Base-by-base conservation (phyloP, 2,113 vertebrate genomes). In the Ameiurus melas region DNA sequence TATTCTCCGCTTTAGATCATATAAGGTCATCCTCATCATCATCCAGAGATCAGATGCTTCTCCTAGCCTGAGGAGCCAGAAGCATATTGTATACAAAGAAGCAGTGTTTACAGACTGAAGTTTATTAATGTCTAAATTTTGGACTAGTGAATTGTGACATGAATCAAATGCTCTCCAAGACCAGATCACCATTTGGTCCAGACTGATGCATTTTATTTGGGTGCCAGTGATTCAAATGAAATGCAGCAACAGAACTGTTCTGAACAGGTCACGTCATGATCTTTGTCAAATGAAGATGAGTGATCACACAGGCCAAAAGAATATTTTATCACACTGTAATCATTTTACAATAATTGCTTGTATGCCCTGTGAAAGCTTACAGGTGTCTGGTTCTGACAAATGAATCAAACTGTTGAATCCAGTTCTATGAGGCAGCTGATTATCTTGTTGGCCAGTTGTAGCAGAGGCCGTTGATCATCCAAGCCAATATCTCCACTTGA, bases 401-500 rank as follows among this genome's bases (percentile, higher is more conserved):
- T 86, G 87, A 90, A 73, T 64, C 87, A 90, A 89, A 66, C 71
- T 84, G 51, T 88, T 47, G 75, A 84, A 86, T 66, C 43, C 83
- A 66, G 71, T 75, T 47, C 43, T 55, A 71, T 27, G 20, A 88
- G 47, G 71, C 64, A 19, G 55, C 36, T 60, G 39, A 90, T 85
- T 70, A 62, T 75, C 62, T 84, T 30, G 6, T 43, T 81, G 87
- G 85, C 84, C 27, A 25, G 47, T 68, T 62, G 77, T 88, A 64
- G 22, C 20, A 64, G 7, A 90, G n/a, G 82, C 57, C 78, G 68
- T 43, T 77, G 57, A 30, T 57, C 14, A 27, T 88, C 87, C 64
- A 84, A 88, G 86, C 81, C 53, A 43, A 36, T 73, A 85, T 43
- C 27, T 81, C 73, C 30, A 51, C 70, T 83, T 75, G 17, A 53